Conservation (phyloP, 2,797 vertebrate genomes). For the Poeciliopsis gracilis region DNA sequence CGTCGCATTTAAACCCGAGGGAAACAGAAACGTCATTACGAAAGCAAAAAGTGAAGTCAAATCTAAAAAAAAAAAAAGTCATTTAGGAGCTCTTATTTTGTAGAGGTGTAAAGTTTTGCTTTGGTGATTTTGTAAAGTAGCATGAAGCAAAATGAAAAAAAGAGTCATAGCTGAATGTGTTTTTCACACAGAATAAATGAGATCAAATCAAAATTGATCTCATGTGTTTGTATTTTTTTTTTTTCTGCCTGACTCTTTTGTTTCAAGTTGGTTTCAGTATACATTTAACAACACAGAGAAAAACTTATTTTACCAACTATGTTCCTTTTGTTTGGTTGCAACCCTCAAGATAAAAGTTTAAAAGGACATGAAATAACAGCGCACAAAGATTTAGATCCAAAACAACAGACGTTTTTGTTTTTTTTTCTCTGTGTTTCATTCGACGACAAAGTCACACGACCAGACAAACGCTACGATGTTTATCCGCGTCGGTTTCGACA, state of each 20-base stretch:
- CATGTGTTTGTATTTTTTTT: background rate
- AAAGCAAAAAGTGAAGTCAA: background rate
- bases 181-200: background rate
- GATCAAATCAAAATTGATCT: background rate
- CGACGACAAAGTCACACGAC: slow-evolving; percentile 22
- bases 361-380: slow-evolving; percentile 19
- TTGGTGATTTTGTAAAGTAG: background rate
- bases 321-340: background rate
- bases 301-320: background rate
- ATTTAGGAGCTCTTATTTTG: background rate
- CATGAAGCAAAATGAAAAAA: background rate
- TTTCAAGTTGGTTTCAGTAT: background rate
- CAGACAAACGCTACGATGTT: background rate
- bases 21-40: background rate
- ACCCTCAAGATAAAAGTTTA: background rate
- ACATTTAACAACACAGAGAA: background rate
- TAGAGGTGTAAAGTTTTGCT: background rate
- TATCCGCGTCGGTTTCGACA: slow-evolving; percentile 9
- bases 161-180: background rate
- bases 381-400: slow-evolving; percentile 28
- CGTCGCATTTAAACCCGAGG: background rate
- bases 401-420: background rate
- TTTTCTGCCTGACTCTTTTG: background rate
- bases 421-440: background rate
- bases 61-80: background rate